Percentiles rank a stretch among this genome's conserved stretches.
Evolutionary conservation across 1,140 invertebrate genomes (phyloP).

Genomic region (Achatina immaculata): DNA sequence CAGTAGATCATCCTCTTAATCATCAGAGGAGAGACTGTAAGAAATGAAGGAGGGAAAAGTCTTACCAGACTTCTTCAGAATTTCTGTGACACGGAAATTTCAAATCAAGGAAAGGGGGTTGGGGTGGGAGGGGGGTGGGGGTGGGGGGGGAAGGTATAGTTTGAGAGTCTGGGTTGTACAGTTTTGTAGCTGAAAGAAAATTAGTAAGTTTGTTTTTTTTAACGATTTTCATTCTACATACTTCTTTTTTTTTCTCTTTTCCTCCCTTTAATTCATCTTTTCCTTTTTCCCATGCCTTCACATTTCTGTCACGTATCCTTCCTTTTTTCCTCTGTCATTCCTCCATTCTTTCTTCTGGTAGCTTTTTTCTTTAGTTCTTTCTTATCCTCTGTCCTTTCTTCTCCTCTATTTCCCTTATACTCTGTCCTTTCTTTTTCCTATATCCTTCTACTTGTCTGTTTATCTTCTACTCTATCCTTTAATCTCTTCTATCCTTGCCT

Average conservation of each 20-base stretch:
- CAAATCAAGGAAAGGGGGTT: not conserved
- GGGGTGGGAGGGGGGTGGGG: constrained; percentile 6
- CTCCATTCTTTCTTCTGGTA: not conserved
- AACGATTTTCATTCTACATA: too few relatives aligned
- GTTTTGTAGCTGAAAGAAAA: too few relatives aligned
- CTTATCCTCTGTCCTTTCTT: not conserved
- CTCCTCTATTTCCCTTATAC: not conserved
- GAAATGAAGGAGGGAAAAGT: too few relatives aligned
- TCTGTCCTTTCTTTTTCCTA: constrained; percentile 1
- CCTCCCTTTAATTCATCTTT: not conserved
- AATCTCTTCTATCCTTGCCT: not conserved
- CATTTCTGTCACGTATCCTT: not conserved
- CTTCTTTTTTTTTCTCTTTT: not conserved
- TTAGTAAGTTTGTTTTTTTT: too few relatives aligned
- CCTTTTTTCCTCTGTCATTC: not conserved
- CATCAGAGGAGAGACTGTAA: too few relatives aligned
- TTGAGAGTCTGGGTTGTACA: too few relatives aligned
- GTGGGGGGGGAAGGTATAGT: not conserved
- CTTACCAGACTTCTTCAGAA: too few relatives aligned
- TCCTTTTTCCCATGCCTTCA: not conserved
- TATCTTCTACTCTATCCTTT: not conserved
- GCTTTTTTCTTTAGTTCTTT: not conserved
- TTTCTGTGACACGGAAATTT: not conserved
- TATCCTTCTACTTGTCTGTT: not conserved
- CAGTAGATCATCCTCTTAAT: too few relatives aligned